Evolutionary conservation across 1,140 invertebrate genomes (phyloP).

Genomic region (Melipona quadrifasciata): DNA sequence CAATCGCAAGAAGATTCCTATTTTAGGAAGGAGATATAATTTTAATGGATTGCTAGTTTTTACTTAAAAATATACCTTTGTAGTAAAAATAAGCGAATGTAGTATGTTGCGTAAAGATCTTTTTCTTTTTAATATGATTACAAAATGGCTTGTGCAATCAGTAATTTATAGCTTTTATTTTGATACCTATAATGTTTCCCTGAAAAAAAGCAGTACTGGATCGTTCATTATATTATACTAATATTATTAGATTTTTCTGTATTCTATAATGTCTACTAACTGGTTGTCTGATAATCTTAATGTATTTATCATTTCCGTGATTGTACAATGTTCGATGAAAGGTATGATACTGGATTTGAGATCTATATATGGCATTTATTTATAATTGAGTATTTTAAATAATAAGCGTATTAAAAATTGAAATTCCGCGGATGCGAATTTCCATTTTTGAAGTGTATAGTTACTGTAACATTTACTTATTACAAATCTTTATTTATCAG

Average conservation of each 20-base stretch:
- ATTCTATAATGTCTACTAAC: slow-evolving; percentile 56
- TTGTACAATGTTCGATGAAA: slow-evolving; percentile 9
- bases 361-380: slow-evolving; percentile 28
- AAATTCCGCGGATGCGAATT: background rate
- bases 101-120: slow-evolving; percentile 42
- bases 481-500: slow-evolving; percentile 35
- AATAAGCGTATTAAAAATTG: slow-evolving; percentile 18
- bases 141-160: slow-evolving; percentile 53
- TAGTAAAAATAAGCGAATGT: slow-evolving; percentile 47
- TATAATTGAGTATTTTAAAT: slow-evolving; percentile 34
- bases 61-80: slow-evolving; percentile 40
- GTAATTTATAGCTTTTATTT: slow-evolving; percentile 48
- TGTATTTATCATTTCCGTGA: slow-evolving; percentile 44
- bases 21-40: slow-evolving; percentile 35
- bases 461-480: slow-evolving; percentile 27
- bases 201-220: slow-evolving; percentile 18
- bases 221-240: slow-evolving; percentile 35
- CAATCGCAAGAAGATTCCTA: slow-evolving; percentile 42
- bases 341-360: slow-evolving; percentile 1
- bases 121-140: slow-evolving; percentile 46
- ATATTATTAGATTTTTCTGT: slow-evolving; percentile 42
- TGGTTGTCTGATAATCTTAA: slow-evolving; percentile 57
- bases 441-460: slow-evolving; percentile 44
- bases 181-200: slow-evolving; percentile 39
- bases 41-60: slow-evolving; percentile 48